Percentiles rank a stretch among this genome's conserved stretches.
Conservation (phyloP, 2,888 invertebrate species). For the Doris montereyensis region DNA sequence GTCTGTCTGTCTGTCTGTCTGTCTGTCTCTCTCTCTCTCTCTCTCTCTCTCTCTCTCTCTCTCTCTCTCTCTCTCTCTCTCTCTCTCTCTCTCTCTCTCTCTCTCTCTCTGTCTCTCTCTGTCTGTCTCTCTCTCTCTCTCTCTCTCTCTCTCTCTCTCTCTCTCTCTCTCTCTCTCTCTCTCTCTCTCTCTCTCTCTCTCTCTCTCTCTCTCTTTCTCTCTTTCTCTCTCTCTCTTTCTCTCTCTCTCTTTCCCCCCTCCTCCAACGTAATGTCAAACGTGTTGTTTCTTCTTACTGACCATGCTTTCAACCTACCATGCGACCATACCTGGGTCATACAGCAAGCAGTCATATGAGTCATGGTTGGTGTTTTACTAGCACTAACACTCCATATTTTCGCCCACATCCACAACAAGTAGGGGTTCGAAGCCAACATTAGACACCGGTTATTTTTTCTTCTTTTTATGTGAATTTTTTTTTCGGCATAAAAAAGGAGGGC, state of each 20-base stretch:
- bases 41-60: neutral
- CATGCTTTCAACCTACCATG: no score
- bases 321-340: no score
- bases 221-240: neutral
- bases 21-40: neutral
- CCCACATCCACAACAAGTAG: no score
- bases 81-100: neutral
- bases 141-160: neutral
- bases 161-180: neutral
- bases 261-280: neutral
- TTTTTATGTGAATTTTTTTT: no score
- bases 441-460: no score
- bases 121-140: neutral
- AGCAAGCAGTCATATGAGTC: no score
- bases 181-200: slow-evolving; percentile 19
- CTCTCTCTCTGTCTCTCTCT: neutral
- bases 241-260: slow-evolving; percentile 12
- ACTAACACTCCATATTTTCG: no score
- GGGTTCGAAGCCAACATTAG: no score
- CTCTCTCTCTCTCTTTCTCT: slow-evolving; percentile 1
- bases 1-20: slow-evolving; percentile 1
- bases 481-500: no score
- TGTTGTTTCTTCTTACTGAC: no score
- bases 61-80: neutral
- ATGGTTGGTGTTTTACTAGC: no score